Evolutionary conservation across 2,113 vertebrate species (phyloP).

Genomic region (Oxygymnocypris stewartii): DNA sequence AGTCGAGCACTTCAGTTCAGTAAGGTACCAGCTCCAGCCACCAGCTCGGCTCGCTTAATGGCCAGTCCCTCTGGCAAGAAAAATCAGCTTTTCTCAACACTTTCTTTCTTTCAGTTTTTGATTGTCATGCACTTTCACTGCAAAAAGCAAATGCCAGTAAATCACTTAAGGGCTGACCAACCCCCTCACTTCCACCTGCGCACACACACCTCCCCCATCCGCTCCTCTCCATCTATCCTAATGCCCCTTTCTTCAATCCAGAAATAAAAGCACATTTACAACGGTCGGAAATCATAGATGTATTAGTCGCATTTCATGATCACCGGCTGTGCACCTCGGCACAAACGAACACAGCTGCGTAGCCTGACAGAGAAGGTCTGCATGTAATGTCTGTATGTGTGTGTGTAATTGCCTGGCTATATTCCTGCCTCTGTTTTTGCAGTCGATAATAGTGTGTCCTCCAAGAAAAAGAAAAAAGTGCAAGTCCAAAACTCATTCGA

Average conservation of each 20-base stretch:
- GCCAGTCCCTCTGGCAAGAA: constrained; percentile 61
- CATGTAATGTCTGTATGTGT: background rate
- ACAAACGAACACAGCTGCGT: background rate
- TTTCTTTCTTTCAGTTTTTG: constrained; percentile 55
- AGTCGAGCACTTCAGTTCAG: constrained; percentile 54
- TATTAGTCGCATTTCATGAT: background rate
- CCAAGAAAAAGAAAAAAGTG: background rate
- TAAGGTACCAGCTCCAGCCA: constrained; percentile 58
- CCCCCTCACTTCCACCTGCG: constrained; percentile 41
- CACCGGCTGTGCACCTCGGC: background rate
- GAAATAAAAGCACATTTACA: constrained; percentile 12
- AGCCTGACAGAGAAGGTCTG: background rate
- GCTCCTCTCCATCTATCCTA: constrained; percentile 34
- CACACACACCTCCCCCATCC: constrained; percentile 10
- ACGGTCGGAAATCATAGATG: background rate
- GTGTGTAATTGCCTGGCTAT: constrained; percentile 24
- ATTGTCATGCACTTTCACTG: constrained; percentile 63
- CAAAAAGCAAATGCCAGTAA: constrained; percentile 68
- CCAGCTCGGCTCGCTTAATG: constrained; percentile 60
- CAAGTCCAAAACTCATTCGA: constrained; percentile 19
- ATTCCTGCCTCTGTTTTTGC: background rate
- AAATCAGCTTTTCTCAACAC: constrained; percentile 67
- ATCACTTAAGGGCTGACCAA: constrained; percentile 67
- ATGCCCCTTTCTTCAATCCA: background rate
- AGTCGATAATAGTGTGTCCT: constrained; percentile 8